Evolutionary conservation across 2,113 vertebrate species (phyloP).

Genomic region (Paracanthobrama guichenoti): DNA sequence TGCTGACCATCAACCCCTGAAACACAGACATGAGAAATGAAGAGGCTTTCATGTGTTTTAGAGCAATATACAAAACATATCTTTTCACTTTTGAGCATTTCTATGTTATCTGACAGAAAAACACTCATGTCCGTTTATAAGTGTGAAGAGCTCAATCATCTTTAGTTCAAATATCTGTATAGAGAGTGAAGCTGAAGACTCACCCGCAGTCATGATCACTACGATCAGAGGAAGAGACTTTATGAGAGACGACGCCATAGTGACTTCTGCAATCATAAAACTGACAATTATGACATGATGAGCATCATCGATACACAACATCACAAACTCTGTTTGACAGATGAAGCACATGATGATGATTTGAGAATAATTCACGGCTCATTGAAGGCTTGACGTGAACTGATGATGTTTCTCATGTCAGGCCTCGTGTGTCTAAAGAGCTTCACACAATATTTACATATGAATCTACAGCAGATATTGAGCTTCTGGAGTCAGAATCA

Average conservation of each 20-base stretch:
- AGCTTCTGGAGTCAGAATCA: not conserved
- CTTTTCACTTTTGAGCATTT: not conserved
- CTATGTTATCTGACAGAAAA: not conserved
- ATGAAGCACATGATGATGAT: not conserved
- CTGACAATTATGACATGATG: not conserved
- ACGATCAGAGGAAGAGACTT: slow-evolving; percentile 13
- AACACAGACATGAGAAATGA: not conserved
- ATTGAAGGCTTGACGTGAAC: not conserved
- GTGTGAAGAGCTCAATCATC: not conserved
- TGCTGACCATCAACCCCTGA: not conserved
- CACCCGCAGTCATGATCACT: slow-evolving; percentile 16
- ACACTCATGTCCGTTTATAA: not conserved
- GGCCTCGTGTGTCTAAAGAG: not conserved
- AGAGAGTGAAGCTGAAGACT: not conserved
- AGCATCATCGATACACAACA: not conserved
- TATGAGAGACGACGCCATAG: not conserved
- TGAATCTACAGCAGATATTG: not conserved
- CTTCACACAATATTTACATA: not conserved
- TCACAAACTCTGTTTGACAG: not conserved
- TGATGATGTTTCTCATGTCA: not conserved
- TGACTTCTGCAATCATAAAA: not conserved
- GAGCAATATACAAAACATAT: not conserved
- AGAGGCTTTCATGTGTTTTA: not conserved
- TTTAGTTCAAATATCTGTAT: not conserved
- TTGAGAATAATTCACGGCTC: not conserved